Conservation (phyloP, 2,888 invertebrate species). For the Hirtodrosophila cameraria region DNA sequence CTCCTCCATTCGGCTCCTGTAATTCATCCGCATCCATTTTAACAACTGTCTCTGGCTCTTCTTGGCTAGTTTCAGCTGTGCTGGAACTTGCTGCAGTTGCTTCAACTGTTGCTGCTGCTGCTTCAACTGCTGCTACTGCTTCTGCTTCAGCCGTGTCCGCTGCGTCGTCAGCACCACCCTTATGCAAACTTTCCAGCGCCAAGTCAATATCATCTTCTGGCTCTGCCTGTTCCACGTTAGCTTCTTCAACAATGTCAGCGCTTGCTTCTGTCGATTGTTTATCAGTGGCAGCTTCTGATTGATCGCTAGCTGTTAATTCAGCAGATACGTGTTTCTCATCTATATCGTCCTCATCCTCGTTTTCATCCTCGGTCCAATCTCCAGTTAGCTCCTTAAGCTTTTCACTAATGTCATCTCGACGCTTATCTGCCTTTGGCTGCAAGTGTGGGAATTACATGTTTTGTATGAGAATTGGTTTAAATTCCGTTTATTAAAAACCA, state of each 20-base stretch:
- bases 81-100: slow-evolving; percentile 23
- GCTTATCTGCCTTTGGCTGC: slow-evolving; percentile 62
- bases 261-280: slow-evolving; percentile 22
- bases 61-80: slow-evolving; percentile 33
- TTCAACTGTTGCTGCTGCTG: slow-evolving; percentile 2
- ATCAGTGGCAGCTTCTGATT: slow-evolving; percentile 49
- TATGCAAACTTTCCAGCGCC: slow-evolving; percentile 76
- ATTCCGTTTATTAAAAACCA: not conserved
- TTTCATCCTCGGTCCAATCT: slow-evolving; percentile 84
- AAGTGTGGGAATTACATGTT: slow-evolving; percentile 1
- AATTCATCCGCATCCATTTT: slow-evolving; percentile 25
- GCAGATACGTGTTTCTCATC: slow-evolving; percentile 36
- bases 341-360: slow-evolving; percentile 73
- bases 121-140: slow-evolving; percentile 7
- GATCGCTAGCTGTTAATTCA: slow-evolving; percentile 57
- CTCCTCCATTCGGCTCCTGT: not conserved
- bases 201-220: slow-evolving; percentile 77
- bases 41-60: slow-evolving; percentile 14
- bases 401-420: slow-evolving; percentile 80
- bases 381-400: slow-evolving; percentile 82
- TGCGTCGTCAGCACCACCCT: slow-evolving; percentile 56
- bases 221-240: slow-evolving; percentile 35
- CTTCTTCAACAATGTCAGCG: slow-evolving; percentile 9
- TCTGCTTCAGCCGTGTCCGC: slow-evolving; percentile 21
- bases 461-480: not conserved